A percentile compares a stretch with the other conserved stretches of the same genome.
Conservation (phyloP, 2,888 invertebrate genomes). For the Phytoseiulus persimilis region DNA sequence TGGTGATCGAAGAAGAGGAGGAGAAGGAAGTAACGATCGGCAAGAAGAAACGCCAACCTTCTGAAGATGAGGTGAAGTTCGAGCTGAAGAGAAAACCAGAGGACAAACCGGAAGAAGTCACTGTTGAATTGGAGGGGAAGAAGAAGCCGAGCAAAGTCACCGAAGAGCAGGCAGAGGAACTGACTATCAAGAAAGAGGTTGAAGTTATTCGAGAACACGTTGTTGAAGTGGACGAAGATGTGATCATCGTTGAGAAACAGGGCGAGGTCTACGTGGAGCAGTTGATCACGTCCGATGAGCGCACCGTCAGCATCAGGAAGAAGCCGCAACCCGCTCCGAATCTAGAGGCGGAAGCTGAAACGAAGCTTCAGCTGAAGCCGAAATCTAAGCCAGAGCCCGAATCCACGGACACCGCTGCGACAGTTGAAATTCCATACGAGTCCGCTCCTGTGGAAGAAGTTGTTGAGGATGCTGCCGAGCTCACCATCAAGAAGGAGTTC, state of each 20-base stretch:
- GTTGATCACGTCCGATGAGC: constrained; percentile 35
- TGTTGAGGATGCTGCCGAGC: constrained; percentile 38
- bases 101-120: constrained; percentile 41
- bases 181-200: constrained; percentile 40
- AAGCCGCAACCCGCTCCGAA: constrained; percentile 66
- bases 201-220: constrained; percentile 30
- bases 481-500: constrained; percentile 35
- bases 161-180: constrained; percentile 34
- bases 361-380: constrained; percentile 60
- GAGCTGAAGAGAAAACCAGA: constrained; percentile 40
- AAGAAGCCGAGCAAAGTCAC: constrained; percentile 40
- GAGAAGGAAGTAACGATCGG: constrained; percentile 40
- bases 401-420: neutral
- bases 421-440: constrained; percentile 46
- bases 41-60: constrained; percentile 41
- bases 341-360: constrained; percentile 62
- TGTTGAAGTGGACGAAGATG: constrained; percentile 15
- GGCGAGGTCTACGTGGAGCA: constrained; percentile 36
- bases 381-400: neutral
- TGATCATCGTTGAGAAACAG: constrained; percentile 39
- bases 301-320: constrained; percentile 42
- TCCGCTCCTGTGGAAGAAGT: constrained; percentile 45
- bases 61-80: constrained; percentile 15
- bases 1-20: neutral
- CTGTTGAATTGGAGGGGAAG: constrained; percentile 40